Percentiles rank a stretch among this genome's conserved stretches.
Conservation (phyloP, 2,888 invertebrate genomes). For the Eudasyphora cyanicolor region DNA sequence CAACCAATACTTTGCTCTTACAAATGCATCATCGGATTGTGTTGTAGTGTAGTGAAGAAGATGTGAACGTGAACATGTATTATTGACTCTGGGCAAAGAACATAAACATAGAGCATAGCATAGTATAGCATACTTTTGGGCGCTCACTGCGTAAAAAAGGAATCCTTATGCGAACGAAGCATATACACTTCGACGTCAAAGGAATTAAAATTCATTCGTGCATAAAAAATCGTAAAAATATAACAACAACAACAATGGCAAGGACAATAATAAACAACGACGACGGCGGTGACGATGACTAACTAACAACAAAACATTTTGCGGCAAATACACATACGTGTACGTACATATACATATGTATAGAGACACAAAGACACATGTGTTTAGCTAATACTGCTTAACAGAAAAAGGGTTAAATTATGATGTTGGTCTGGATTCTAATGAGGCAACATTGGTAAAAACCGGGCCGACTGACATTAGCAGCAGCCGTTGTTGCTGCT, state of each 20-base stretch:
- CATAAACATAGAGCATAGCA: too few species aligned
- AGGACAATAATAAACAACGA: too few species aligned
- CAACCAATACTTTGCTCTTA: too few species aligned
- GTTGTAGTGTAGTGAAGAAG: not conserved
- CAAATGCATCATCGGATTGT: conserved; percentile 49
- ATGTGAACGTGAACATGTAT: not conserved
- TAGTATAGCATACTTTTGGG: conserved; percentile 59
- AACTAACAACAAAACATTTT: conserved; percentile 27
- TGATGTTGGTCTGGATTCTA: conserved; percentile 43
- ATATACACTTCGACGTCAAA: conserved; percentile 74
- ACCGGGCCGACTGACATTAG: conserved; percentile 7
- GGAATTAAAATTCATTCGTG: conserved; percentile 80
- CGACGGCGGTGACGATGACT: conserved; percentile 12
- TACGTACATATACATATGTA: conserved; percentile 54
- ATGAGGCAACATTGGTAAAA: conserved; percentile 50
- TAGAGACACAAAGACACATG: conserved; percentile 44
- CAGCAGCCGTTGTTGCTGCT: not conserved
- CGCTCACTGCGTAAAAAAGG: conserved; percentile 17
- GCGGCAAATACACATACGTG: conserved; percentile 22
- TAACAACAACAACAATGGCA: conserved; percentile 63
- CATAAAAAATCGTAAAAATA: conserved; percentile 79
- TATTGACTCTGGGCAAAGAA: conserved; percentile 8
- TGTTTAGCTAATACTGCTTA: conserved; percentile 47
- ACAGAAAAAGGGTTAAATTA: conserved; percentile 63
- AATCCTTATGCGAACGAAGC: conserved; percentile 12